phyloP scores from a whole-genome alignment of 2,888 invertebrate genomes.

The Phasia obesa region DNA sequence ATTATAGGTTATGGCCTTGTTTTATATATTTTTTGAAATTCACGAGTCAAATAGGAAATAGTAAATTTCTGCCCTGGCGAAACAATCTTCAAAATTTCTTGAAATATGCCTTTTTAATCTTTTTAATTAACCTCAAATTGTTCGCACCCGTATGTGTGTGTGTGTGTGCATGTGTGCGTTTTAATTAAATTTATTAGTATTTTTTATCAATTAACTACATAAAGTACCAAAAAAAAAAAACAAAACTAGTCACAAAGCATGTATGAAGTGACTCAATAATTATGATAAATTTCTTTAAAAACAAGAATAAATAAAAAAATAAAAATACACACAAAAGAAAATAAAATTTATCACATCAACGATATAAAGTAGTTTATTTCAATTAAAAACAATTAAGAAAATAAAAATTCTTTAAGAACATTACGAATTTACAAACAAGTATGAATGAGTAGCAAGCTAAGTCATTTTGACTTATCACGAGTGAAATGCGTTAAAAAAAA shows the following conservation, averaged over 20 bases:
- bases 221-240: background rate
- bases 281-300: constrained; percentile 51
- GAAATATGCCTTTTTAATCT: constrained; percentile 17
- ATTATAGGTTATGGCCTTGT: too few species aligned
- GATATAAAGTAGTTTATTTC: constrained; percentile 77
- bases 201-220: constrained; percentile 51
- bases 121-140: constrained; percentile 10
- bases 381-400: constrained; percentile 80
- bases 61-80: constrained; percentile 1
- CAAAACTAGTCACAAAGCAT: constrained; percentile 4
- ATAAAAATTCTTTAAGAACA: constrained; percentile 63
- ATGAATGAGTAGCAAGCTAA: constrained; percentile 12
- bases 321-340: constrained; percentile 1
- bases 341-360: constrained; percentile 66
- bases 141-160: background rate
- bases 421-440: too few species aligned
- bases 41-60: background rate
- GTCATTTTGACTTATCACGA: background rate
- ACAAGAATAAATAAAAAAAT: constrained; percentile 43
- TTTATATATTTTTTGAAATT: background rate
- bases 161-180: background rate
- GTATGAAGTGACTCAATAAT: constrained; percentile 63
- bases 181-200: constrained; percentile 39
- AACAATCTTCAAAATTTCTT: too few species aligned
- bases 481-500: background rate